phyloP scores from a whole-genome alignment of 1,140 invertebrate species.

The Adelges cooleyi region DNA sequence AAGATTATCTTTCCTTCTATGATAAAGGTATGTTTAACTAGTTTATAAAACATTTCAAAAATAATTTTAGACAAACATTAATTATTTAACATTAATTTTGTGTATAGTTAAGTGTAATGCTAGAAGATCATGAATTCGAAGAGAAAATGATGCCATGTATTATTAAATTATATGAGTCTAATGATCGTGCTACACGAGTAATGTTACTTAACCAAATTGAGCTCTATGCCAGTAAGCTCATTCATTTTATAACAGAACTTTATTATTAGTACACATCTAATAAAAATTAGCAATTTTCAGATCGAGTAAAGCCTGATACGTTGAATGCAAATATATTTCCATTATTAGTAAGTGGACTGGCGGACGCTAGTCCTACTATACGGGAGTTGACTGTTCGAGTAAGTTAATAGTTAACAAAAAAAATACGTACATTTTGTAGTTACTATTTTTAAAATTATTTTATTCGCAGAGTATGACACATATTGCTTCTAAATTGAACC shows the following conservation, averaged over 20 bases:
- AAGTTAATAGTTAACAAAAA: constrained; percentile 32
- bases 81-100: neutral
- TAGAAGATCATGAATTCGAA: constrained; percentile 88
- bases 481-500: constrained; percentile 90
- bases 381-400: constrained; percentile 95
- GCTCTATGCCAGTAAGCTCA: constrained; percentile 50
- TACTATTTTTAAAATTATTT: neutral
- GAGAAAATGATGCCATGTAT: constrained; percentile 93
- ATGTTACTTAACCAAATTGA: constrained; percentile 84
- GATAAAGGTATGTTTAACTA: too few species aligned
- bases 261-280: too few species aligned
- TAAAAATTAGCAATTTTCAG: constrained; percentile 27
- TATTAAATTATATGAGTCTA: constrained; percentile 89
- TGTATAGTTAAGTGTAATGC: constrained; percentile 69
- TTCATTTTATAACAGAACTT: too few species aligned
- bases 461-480: constrained; percentile 54
- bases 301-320: constrained; percentile 36
- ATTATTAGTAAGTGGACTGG: constrained; percentile 82
- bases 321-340: constrained; percentile 38
- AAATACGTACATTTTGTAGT: neutral
- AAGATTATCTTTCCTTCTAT: constrained; percentile 9
- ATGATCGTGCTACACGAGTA: constrained; percentile 87
- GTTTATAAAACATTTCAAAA: too few species aligned
- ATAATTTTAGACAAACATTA: too few species aligned
- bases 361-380: constrained; percentile 92